Conservation (phyloP, 35 echinoderm and acorn worm species). For the Ophiothrix spiculata region DNA sequence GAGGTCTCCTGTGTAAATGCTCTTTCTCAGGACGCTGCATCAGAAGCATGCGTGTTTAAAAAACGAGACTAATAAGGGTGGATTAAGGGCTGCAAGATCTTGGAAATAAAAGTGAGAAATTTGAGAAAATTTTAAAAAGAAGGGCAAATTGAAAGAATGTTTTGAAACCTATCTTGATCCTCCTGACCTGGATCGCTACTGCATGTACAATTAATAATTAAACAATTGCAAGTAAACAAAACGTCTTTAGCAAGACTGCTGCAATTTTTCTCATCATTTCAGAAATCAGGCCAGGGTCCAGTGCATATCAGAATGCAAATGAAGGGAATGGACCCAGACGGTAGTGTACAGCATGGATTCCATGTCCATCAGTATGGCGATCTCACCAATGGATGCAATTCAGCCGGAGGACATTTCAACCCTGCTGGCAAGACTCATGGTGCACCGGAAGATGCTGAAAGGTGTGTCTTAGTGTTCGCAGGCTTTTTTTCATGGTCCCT, state of each 20-base stretch:
- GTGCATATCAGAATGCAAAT: not conserved
- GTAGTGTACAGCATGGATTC: slow-evolving; percentile 58
- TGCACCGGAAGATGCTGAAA: slow-evolving; percentile 39
- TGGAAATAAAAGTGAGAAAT: too few species aligned
- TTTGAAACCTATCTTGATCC: not conserved
- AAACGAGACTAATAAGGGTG: too few species aligned
- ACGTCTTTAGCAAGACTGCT: not conserved
- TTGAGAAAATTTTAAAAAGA: not conserved
- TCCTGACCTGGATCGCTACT: not conserved
- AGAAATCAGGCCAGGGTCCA: not conserved
- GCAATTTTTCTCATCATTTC: not conserved
- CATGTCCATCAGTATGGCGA: slow-evolving; percentile 83
- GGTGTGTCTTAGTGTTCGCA: slow-evolving; percentile 29
- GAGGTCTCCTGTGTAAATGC: too few species aligned
- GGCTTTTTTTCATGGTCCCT: too few species aligned
- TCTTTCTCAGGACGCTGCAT: too few species aligned
- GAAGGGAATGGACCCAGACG: not conserved
- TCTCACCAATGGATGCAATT: slow-evolving; percentile 54
- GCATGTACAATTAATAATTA: not conserved
- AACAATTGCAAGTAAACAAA: not conserved
- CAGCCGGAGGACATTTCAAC: slow-evolving; percentile 82
- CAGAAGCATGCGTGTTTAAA: too few species aligned
- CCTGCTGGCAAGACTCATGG: slow-evolving; percentile 55
- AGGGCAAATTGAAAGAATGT: not conserved
- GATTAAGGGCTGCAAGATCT: too few species aligned